Evolutionary conservation across 2,888 invertebrate genomes (phyloP).

Genomic region (Andrena camellia): DNA sequence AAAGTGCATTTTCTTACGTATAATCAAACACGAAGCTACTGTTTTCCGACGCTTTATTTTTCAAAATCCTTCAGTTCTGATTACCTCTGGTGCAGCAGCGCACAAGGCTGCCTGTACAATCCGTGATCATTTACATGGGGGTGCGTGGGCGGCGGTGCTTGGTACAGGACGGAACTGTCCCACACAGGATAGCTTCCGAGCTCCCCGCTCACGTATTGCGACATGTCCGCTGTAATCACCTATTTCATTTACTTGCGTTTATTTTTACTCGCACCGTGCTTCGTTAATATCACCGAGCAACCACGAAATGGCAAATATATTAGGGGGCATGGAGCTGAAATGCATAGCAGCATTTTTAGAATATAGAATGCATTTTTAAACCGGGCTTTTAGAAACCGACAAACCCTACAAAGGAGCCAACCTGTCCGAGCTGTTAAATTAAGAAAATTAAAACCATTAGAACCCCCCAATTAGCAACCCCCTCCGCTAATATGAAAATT

Average conservation of each 20-base stretch:
- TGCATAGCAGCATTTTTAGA: too few species aligned
- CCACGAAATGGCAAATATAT: too few species aligned
- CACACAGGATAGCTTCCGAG: slow-evolving; percentile 83
- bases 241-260: slow-evolving; percentile 56
- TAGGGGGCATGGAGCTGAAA: too few species aligned
- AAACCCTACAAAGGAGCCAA: too few species aligned
- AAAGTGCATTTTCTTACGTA: too few species aligned
- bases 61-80: background rate
- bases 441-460: too few species aligned
- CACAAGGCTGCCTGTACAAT: slow-evolving; percentile 83
- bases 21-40: background rate
- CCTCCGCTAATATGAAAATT: too few species aligned
- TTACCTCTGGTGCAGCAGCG: slow-evolving; percentile 83
- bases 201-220: slow-evolving; percentile 82
- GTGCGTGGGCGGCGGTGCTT: slow-evolving; percentile 81
- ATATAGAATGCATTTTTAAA: too few species aligned
- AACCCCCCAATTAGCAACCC: too few species aligned
- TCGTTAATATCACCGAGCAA: background rate
- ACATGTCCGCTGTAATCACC: slow-evolving; percentile 78
- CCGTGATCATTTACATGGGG: slow-evolving; percentile 82
- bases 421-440: too few species aligned
- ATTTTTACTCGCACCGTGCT: slow-evolving; percentile 24
- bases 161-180: slow-evolving; percentile 84
- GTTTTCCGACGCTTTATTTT: background rate
- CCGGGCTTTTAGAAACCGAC: too few species aligned